Base-by-base conservation (phyloP, 2,113 vertebrate species). In the Mirza zaza region DNA sequence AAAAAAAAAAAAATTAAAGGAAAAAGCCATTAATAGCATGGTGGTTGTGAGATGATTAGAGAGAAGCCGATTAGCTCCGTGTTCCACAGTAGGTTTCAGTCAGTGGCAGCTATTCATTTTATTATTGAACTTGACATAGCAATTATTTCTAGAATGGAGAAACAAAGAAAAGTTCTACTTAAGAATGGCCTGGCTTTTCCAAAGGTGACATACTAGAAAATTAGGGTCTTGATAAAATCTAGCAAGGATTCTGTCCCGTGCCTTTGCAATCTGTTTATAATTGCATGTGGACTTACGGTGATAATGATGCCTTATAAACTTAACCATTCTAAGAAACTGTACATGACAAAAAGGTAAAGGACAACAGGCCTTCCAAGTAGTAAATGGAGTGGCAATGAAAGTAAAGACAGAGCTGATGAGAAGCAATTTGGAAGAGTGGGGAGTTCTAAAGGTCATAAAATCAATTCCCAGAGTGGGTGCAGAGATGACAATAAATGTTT, bases 371-470 rank as follows among this genome's bases (percentile, higher is more conserved):
- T 94, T 95, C 63, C 71, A 91, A 82, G 82, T 93, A 80, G 70
- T 89, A 50, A 79, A 79, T 42, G 65, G 45, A 95, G 73, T 59
- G 25, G 87, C 52, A 77, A 67, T 45, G 55, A 86, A 29, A 84
- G 15, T 17, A 21, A 36, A 75, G 39, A 77, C 25, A 45, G 50
- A 90, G 27, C 52, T 27, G 29, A 75, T 55, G 73, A 92, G 61
- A 90, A 91, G 29, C 87, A 83, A 4, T 90, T 87, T 50, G 32
- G 42, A 71, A 82, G 67, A 88, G 45, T 18, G 34, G 34, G 12
- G 65, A 87, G 32, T 86, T 89, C 52, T 76, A 81, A 95, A 96
- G 83, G 90, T 86, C 90, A 87, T 63, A 27, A 94, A 29, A 75
- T 13, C 34, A 57, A 63, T 71, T 87, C 23, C 21, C 75, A 36